phyloP scores from a whole-genome alignment of 2,888 invertebrate genomes.

The Arenicola marina region DNA sequence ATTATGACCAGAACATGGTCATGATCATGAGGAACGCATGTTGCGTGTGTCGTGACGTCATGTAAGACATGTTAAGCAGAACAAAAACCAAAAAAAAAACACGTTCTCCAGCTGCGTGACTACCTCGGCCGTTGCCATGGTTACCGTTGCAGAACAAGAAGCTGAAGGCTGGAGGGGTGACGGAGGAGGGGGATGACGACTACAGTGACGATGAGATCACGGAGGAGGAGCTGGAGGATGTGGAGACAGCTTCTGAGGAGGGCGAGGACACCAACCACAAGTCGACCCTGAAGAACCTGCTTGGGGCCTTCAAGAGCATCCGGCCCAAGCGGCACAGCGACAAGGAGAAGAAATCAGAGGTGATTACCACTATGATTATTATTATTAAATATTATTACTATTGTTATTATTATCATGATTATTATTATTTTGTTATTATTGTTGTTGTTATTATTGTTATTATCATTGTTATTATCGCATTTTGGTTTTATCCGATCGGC shows the following conservation, averaged over 20 bases:
- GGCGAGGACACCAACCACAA: constrained; percentile 20
- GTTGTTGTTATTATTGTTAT: no score
- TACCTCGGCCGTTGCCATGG: background rate
- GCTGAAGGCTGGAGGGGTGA: constrained; percentile 14
- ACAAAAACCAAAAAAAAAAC: no score
- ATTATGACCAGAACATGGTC: no score
- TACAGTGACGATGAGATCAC: constrained; percentile 30
- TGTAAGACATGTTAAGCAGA: no score
- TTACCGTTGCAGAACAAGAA: constrained; percentile 24
- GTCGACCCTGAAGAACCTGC: background rate
- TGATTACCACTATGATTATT: constrained; percentile 45
- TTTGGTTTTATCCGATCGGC: no score
- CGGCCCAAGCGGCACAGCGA: constrained; percentile 5
- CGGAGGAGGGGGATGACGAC: constrained; percentile 9
- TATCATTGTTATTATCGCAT: no score
- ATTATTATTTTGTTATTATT: no score
- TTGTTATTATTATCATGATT: no score
- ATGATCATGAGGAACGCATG: no score
- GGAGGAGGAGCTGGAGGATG: constrained; percentile 31
- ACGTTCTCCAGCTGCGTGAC: background rate
- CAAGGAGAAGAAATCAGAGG: constrained; percentile 8
- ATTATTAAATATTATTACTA: no score
- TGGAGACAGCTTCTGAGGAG: constrained; percentile 9
- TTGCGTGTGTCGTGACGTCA: no score
- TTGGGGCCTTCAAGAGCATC: constrained; percentile 7